Percentiles rank a stretch among this genome's conserved stretches.
Conservation (phyloP, 2,888 invertebrate species). For the Pheosia gnoma region DNA sequence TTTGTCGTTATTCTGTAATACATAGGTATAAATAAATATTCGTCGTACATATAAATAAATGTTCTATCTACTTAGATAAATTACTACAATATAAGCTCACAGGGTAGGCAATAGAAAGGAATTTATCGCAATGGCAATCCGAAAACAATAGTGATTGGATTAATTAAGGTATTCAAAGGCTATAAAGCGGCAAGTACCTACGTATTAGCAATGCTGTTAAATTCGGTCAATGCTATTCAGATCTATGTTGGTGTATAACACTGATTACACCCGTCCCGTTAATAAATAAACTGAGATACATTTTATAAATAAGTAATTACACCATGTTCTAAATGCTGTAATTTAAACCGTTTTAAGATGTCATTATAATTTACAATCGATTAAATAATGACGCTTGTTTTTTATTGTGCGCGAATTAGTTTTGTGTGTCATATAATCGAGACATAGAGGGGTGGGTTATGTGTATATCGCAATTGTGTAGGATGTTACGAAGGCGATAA, state of each 20-base stretch:
- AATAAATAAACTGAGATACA: slow-evolving; percentile 7
- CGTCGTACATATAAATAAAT: too few relatives aligned
- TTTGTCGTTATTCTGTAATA: too few relatives aligned
- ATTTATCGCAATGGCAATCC: slow-evolving; percentile 24
- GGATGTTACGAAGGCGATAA: slow-evolving; percentile 68
- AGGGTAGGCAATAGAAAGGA: background rate
- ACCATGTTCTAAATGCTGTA: too few relatives aligned
- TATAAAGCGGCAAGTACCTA: slow-evolving; percentile 18
- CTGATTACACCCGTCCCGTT: slow-evolving; percentile 19
- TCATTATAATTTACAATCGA: too few relatives aligned
- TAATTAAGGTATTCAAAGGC: slow-evolving; percentile 34
- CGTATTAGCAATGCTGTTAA: slow-evolving; percentile 26
- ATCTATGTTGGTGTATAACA: slow-evolving; percentile 26
- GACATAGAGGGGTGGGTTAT: slow-evolving; percentile 3
- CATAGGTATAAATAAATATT: too few relatives aligned
- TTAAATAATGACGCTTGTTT: too few relatives aligned
- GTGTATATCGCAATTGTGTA: slow-evolving; percentile 36
- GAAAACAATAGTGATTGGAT: slow-evolving; percentile 41
- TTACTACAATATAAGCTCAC: background rate
- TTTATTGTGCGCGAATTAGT: too few relatives aligned
- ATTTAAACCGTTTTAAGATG: too few relatives aligned
- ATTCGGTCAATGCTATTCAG: slow-evolving; percentile 45
- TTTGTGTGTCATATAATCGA: slow-evolving; percentile 9
- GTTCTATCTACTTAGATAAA: too few relatives aligned
- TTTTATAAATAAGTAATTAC: background rate